Evolutionary conservation across 2,888 invertebrate genomes (phyloP).

Genomic region (Hypena proboscidalis): DNA sequence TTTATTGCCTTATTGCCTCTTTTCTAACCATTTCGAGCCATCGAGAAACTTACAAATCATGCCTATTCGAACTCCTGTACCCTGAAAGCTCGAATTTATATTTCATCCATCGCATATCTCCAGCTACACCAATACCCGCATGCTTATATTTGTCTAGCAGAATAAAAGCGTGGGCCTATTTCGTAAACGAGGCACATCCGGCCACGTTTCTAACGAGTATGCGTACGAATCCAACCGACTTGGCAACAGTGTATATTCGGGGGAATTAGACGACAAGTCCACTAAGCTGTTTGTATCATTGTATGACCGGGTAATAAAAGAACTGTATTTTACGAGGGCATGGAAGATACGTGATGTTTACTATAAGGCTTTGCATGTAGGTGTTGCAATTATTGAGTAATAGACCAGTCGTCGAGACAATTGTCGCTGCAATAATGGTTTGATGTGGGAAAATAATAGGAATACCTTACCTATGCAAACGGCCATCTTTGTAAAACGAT

Average conservation of each 20-base stretch:
- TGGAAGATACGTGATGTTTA: neutral
- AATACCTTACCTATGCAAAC: no score
- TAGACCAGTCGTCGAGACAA: no score
- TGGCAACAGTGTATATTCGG: constrained; percentile 26
- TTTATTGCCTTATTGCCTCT: no score
- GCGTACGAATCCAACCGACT: constrained; percentile 39
- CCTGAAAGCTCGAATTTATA: no score
- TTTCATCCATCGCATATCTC: constrained; percentile 1
- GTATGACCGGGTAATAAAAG: constrained; percentile 6
- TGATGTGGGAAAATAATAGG: no score
- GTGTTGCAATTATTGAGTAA: no score
- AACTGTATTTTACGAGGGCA: constrained; percentile 1
- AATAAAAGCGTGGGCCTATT: constrained; percentile 53
- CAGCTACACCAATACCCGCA: neutral
- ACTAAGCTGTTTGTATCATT: neutral
- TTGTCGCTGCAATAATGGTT: no score
- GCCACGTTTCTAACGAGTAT: constrained; percentile 26
- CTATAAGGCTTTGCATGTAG: no score
- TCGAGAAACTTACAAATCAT: no score
- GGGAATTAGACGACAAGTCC: constrained; percentile 19
- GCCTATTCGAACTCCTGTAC: no score
- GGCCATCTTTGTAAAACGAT: no score
- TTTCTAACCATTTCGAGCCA: no score
- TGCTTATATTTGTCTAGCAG: constrained; percentile 49
- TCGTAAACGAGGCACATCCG: constrained; percentile 58